A percentile compares a stretch with the other conserved stretches of the same genome.
These are phyloP conservation scores for Pachliopta kotzebuea DNA, from an alignment of 2,888 invertebrate species.

Conservation along the genomic window DNA sequence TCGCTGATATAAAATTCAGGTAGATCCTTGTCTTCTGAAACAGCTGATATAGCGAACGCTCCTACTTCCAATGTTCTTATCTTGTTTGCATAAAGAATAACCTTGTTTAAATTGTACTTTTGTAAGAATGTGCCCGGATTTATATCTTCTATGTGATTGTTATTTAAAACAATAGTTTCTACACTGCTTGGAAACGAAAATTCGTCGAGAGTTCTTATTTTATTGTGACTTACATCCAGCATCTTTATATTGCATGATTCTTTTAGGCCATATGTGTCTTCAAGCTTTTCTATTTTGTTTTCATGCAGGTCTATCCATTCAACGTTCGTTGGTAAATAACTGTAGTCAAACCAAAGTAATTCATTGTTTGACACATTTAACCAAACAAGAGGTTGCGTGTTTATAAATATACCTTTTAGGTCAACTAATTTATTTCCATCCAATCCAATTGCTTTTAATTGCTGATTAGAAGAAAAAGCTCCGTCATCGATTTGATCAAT, in stretches of 20 bases:
- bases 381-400: constrained; percentile 87
- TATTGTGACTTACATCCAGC: constrained; percentile 88
- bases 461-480: constrained; percentile 87
- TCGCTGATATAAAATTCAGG: constrained; percentile 90
- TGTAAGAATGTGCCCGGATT: constrained; percentile 86
- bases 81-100: constrained; percentile 88
- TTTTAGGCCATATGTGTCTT: constrained; percentile 85
- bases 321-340: constrained; percentile 86
- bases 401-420: constrained; percentile 88
- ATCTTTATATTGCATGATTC: constrained; percentile 85
- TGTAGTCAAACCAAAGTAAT: constrained; percentile 89
- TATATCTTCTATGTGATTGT: constrained; percentile 86
- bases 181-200: constrained; percentile 87
- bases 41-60: constrained; percentile 84
- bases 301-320: constrained; percentile 91
- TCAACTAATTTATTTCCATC: constrained; percentile 89
- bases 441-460: constrained; percentile 87
- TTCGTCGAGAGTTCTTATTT: constrained; percentile 84
- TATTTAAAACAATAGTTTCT: constrained; percentile 85
- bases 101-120: constrained; percentile 86
- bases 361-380: constrained; percentile 90
- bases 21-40: constrained; percentile 84
- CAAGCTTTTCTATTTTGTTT: constrained; percentile 87
- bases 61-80: constrained; percentile 86
- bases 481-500: constrained; percentile 88